Evolutionary conservation across 2,113 vertebrate genomes (phyloP).

Genomic region (Eolophus roseicapilla): DNA sequence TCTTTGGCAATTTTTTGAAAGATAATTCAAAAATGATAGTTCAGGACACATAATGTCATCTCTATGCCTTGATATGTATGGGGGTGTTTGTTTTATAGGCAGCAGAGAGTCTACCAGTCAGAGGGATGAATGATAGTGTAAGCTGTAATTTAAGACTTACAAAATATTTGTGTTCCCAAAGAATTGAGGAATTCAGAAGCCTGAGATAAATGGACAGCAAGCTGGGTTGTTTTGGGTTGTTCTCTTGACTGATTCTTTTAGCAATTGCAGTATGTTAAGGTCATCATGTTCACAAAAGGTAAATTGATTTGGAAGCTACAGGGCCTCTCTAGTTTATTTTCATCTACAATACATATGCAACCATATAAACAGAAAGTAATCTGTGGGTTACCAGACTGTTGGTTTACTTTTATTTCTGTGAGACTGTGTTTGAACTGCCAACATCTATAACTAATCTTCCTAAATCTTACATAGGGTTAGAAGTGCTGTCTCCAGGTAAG

Average conservation of each 20-base stretch:
- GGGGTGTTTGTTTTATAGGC: not conserved
- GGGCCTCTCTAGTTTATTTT: not conserved
- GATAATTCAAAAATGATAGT: not conserved
- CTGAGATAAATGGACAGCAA: not conserved
- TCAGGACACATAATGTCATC: not conserved
- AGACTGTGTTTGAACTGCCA: not conserved
- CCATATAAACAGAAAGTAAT: not conserved
- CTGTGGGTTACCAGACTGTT: not conserved
- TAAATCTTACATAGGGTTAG: not conserved
- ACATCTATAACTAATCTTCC: not conserved
- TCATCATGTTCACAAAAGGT: not conserved
- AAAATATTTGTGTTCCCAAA: not conserved
- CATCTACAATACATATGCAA: not conserved
- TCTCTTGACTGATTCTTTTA: not conserved
- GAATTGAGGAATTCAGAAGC: not conserved
- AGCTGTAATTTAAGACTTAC: not conserved
- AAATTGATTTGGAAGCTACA: not conserved
- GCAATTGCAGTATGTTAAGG: not conserved
- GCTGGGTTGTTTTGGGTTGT: not conserved
- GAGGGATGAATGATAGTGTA: not conserved
- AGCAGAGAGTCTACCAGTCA: not conserved
- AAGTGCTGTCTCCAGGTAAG: not conserved
- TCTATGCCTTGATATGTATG: not conserved
- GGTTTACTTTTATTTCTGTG: not conserved
- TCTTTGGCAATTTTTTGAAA: not conserved